Evolutionary conservation across 2,113 vertebrate genomes (phyloP).

Genomic region (Hydrolagus affinis): DNA sequence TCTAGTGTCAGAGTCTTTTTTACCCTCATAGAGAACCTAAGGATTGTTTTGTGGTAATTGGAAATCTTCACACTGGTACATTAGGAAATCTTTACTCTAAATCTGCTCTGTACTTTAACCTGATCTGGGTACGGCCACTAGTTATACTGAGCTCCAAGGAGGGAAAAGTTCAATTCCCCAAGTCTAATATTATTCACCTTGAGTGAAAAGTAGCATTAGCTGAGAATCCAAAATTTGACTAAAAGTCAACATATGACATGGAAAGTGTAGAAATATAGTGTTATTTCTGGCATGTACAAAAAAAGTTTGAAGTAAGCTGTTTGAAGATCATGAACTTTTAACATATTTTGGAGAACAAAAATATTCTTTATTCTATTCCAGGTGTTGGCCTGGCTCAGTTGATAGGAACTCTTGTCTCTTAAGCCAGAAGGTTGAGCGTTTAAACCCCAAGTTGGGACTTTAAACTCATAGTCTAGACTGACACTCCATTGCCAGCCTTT

Average conservation of each 20-base stretch:
- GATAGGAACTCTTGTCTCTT: no score
- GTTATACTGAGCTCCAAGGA: not conserved
- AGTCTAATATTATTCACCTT: not conserved
- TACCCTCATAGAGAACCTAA: no score
- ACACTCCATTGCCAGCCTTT: no score
- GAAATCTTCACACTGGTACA: not conserved
- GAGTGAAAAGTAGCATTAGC: not conserved
- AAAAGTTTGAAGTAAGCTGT: not conserved
- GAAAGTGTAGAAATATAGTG: constrained; percentile 23
- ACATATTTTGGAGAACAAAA: not conserved
- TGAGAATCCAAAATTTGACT: not conserved
- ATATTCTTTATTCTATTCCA: not conserved
- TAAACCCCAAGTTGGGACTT: no score
- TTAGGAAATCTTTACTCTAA: not conserved
- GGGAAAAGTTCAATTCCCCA: not conserved
- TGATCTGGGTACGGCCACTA: not conserved
- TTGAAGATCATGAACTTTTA: not conserved
- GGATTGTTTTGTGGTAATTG: not conserved
- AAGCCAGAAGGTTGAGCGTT: no score
- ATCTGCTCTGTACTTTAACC: not conserved
- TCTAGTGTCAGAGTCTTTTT: no score
- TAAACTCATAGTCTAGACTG: no score
- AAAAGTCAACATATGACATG: not conserved
- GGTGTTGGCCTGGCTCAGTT: no score
- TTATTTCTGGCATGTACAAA: not conserved